Base-by-base conservation (phyloP, 2,113 vertebrate genomes). In the Gasterosteus nipponicus region DNA sequence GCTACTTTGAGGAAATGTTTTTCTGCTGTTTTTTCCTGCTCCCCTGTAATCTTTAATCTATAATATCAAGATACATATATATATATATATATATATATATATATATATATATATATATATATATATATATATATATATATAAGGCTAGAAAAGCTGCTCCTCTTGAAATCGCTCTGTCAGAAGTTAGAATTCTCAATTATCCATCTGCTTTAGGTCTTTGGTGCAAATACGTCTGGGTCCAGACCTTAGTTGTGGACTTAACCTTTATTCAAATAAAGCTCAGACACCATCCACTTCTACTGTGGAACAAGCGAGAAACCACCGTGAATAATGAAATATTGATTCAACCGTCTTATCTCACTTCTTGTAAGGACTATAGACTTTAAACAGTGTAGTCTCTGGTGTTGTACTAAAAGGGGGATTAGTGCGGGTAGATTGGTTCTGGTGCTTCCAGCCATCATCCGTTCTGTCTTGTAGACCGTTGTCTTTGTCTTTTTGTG, bases 381-480 rank as follows among this genome's bases (percentile, higher is more conserved):
- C 12, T 72, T 26, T 31, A 49, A 66, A 77, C 10, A 41, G 4
- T 16, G 22, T 14, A 31, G 18, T 22, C 5, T 59, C 16, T 67
- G 16, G 8, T 53, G 18, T 22, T 60, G 9, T 2, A 78, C 31
- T 60, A 1, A 63, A 22, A 54, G 26, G n/a, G n/a, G 64, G n/a
- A 59, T 64, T 31, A 29, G 29, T 46, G 31, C 70, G 35, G 15
- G 10, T 76, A 3, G n/a, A 38, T 56, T 19, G 46, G 2, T 61
- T 22, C 26, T 39, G n/a, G 8, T 69, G n/a, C 73, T 78, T 73
- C 31, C 26, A 39, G 16, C 62, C 59, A 3, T 65, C 14, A 64
- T 16, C 31, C 47, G 42, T 33, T 67, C 49, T 80, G 69, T 67
- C n/a, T 26, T 47, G 8, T 47, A 41, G 53, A 59, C 59, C 46